phyloP scores from a whole-genome alignment of 1,140 invertebrate genomes.

The Drosophila pandora region DNA sequence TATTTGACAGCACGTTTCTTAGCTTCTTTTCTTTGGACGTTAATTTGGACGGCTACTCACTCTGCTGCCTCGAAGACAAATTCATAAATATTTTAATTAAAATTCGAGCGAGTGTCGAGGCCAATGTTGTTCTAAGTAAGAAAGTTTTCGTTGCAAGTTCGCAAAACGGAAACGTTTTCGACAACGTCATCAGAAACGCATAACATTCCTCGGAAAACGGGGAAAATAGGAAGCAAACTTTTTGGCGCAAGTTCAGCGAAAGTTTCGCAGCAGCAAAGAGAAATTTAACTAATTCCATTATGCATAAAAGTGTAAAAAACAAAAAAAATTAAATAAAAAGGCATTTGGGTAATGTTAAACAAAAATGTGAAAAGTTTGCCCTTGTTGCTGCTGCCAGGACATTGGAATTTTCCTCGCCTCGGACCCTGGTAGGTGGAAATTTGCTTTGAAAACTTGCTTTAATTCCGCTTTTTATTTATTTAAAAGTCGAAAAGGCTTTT shows the following conservation, averaged over 20 bases:
- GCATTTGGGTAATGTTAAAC: constrained; percentile 69
- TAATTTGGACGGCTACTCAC: constrained; percentile 1
- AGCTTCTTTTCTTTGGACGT: constrained; percentile 24
- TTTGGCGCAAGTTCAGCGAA: constrained; percentile 74
- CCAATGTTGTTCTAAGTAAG: constrained; percentile 66
- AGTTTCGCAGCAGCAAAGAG: constrained; percentile 66
- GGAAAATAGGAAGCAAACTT: constrained; percentile 58
- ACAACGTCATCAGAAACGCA: constrained; percentile 74
- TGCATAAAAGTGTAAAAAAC: constrained; percentile 53
- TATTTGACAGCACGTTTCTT: constrained; percentile 26
- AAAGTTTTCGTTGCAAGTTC: constrained; percentile 62
- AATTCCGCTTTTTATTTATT: constrained; percentile 59
- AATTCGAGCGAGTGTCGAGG: constrained; percentile 62
- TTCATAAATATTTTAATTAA: constrained; percentile 79
- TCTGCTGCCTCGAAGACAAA: constrained; percentile 43
- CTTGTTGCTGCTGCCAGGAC: constrained; percentile 36
- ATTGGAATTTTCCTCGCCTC: constrained; percentile 24
- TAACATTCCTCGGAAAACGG: constrained; percentile 54
- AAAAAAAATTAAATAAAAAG: constrained; percentile 23
- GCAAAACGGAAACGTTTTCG: constrained; percentile 54
- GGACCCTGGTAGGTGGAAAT: constrained; percentile 38
- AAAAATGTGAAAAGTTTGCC: constrained; percentile 77
- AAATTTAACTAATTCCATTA: constrained; percentile 77
- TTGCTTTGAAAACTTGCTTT: constrained; percentile 43
- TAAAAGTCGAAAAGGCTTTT: constrained; percentile 33